Percentiles rank a stretch among this genome's conserved stretches.
These are phyloP conservation scores for Archivesica marissinica DNA, from an alignment of 1,140 invertebrate species.

Conservation along the genomic window DNA sequence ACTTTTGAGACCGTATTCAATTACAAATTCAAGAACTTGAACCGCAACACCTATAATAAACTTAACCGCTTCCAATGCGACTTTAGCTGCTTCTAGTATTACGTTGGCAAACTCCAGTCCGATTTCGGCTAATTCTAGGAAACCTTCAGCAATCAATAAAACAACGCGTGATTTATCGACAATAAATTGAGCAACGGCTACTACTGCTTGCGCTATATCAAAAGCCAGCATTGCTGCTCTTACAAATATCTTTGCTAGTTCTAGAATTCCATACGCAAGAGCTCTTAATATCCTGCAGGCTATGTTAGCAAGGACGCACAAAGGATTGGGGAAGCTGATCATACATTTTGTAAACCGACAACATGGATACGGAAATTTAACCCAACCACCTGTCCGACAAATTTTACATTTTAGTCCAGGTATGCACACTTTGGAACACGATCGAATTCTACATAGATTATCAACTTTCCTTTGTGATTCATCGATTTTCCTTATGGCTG, in stretches of 20 bases:
- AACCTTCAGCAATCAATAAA: constrained; percentile 20
- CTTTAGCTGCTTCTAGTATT: constrained; percentile 21
- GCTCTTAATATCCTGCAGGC: constrained; percentile 29
- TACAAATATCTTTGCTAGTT: constrained; percentile 53
- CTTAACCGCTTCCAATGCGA: constrained; percentile 53
- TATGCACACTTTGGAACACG: constrained; percentile 45
- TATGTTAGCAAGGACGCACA: constrained; percentile 41
- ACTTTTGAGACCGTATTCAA: constrained; percentile 20
- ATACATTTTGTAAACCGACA: constrained; percentile 43
- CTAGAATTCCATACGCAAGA: constrained; percentile 31
- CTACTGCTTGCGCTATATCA: constrained; percentile 42
- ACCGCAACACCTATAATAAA: constrained; percentile 18
- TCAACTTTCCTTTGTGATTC: constrained; percentile 60
- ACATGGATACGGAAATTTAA: constrained; percentile 37
- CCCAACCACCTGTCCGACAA: neutral
- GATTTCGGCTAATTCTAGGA: constrained; percentile 11
- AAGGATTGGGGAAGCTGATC: constrained; percentile 45
- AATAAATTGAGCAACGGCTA: constrained; percentile 45
- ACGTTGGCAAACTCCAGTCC: constrained; percentile 37
- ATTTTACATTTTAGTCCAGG: constrained; percentile 51
- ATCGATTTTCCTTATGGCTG: constrained; percentile 28
- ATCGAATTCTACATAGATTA: constrained; percentile 57
- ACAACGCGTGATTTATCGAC: constrained; percentile 55
- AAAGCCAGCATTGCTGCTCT: constrained; percentile 25
- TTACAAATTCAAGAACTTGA: constrained; percentile 38